Evolutionary conservation across 2,888 invertebrate genomes (phyloP), one percentile per base, ranked within the genome.

Genomic region (Drosophila monieri): DNA sequence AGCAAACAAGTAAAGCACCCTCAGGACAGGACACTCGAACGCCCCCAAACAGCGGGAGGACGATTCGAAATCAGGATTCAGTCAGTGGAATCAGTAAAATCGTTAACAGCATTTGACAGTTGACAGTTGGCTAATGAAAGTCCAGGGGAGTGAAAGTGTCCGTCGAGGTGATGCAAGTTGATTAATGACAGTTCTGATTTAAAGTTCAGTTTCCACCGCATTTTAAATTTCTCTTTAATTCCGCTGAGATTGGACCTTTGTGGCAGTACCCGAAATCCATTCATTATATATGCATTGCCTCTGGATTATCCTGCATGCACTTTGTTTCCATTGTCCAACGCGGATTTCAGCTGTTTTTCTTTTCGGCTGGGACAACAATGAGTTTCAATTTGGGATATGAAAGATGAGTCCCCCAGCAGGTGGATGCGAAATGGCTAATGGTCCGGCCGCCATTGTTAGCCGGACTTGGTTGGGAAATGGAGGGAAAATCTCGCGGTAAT

Each of bases 91-190:
- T 27, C 49, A 25, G 49, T 32, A 14, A 21, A 55, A 46, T 65
- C 46, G 51, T 68, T 57, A 73, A 68, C 52, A 48, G 61, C 35
- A 47, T 48, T 65, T 61, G 74, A 79, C 79, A 68, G 67, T 67
- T 76, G 67, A 83, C 79, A 77, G 80, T 77, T 73, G 67, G 62
- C 83, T 83, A 79, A 79, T 77, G 79, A 79, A 79, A 85, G 53
- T 85, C 83, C 47, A 44, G 14, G 51, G 55, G 47, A 70, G 53
- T 48, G 71, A 80, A 80, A 65, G 78, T 84, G 65, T 67, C 60
- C 53, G 43, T 41, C 60, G 56, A 48, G 64, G 39, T 54, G 32
- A 25, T 35, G 55, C 6, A 30, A 55, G 14, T 43, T 81, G 81
- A 81, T 88, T 81, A 70, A 81, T 87, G 69, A 55, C 21, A 12